Evolutionary conservation across 23 tunicate species (phyloP).

Genomic region (Halocynthia aurantium): DNA sequence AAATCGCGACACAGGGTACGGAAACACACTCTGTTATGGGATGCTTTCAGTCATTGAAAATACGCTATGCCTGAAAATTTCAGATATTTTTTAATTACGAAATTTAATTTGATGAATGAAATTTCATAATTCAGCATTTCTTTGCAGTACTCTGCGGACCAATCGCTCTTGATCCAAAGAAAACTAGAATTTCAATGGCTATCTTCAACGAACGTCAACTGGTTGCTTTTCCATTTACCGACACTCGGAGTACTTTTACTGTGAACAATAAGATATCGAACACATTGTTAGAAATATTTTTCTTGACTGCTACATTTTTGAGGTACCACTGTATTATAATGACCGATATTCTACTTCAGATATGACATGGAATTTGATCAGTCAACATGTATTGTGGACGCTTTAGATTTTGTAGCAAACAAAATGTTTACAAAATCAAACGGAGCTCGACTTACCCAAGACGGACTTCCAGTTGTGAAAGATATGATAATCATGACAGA

Average conservation of each 20-base stretch:
- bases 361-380: constrained; percentile 14
- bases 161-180: constrained; percentile 30
- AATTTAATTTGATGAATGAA: neutral
- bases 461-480: constrained; percentile 30
- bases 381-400: constrained; percentile 38
- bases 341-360: constrained; percentile 1
- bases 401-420: constrained; percentile 24
- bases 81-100: neutral
- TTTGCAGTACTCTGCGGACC: constrained; percentile 48
- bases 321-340: constrained; percentile 1
- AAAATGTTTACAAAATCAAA: constrained; percentile 12
- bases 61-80: too few relatives aligned
- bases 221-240: constrained; percentile 21
- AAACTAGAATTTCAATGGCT: constrained; percentile 47
- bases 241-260: neutral
- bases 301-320: neutral
- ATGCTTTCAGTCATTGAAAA: neutral
- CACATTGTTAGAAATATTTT: too few relatives aligned
- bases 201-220: constrained; percentile 30
- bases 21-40: too few relatives aligned
- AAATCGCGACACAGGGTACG: too few relatives aligned
- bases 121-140: neutral
- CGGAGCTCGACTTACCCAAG: constrained; percentile 17
- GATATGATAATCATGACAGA: constrained; percentile 71
- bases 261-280: neutral